Evolutionary conservation across 2,797 vertebrate genomes (phyloP).

Genomic region (Ceryle rudis): DNA sequence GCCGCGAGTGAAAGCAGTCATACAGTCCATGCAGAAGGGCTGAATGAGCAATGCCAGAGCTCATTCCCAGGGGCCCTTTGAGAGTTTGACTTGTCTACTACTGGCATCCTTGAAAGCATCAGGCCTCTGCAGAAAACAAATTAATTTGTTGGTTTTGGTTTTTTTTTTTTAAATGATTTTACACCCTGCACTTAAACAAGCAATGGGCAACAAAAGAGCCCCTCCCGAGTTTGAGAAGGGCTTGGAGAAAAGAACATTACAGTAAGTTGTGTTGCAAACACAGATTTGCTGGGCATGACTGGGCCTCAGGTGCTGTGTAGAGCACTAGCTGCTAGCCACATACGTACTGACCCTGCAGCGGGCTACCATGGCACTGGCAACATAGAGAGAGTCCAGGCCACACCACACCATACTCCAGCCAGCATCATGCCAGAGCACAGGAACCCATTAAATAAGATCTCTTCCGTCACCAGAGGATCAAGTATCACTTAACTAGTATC

Average conservation of each 20-base stretch:
- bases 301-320: too few relatives aligned
- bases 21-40: background rate
- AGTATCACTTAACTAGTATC: background rate
- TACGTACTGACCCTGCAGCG: rapidly evolving
- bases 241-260: background rate
- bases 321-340: too few relatives aligned
- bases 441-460: background rate
- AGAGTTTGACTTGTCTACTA: background rate
- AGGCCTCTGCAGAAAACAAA: background rate
- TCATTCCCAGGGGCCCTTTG: background rate
- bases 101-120: background rate
- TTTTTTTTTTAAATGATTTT: background rate
- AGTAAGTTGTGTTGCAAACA: background rate
- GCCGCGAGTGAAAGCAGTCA: background rate
- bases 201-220: background rate
- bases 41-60: background rate
- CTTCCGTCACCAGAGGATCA: background rate
- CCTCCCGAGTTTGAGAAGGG: background rate
- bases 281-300: background rate
- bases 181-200: background rate
- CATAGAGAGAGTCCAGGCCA: too few relatives aligned
- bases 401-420: background rate
- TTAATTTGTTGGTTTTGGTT: rapidly evolving
- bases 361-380: background rate
- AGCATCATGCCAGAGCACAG: background rate